Evolutionary conservation across 2,888 invertebrate genomes (phyloP), one percentile per base, ranked within the genome.

Genomic region (Stomorhina lunata): DNA sequence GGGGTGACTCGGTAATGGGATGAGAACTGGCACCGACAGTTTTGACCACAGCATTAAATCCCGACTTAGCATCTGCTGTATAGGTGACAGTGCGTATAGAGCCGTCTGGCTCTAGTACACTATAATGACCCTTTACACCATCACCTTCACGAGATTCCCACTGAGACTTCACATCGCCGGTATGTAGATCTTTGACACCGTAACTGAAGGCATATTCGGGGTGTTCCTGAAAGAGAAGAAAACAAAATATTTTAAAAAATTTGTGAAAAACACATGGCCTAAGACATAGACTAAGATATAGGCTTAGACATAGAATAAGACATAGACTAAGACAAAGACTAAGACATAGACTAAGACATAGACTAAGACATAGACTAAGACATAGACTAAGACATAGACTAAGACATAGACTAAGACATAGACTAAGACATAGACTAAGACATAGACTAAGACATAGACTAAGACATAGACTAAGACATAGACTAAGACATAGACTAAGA

Each of bases 51-150:
- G 93, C 93, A 86, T 93, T 92, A 84, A 93, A 93, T 2, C 93
- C 93, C 73, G 90, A 90, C 75, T 92, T 91, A 27, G 92, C 90
- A 85, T 93, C 93, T 0, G 93, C 93, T 2, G 93, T 93, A 78
- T 93, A 93, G 80, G 93, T 92, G 1, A 93, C 93, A 0, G 92
- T 92, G 61, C 93, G 90, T 77, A 93, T 91, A 5, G 93, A 92
- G 59, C 95, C 95, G 87, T 94, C 95, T 40, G 94, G 93, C 88
- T 95, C 94, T 61, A 95, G 88, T 20, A 95, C 91, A 85, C 94
- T 94, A 88, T 95, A 95, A 55, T 91, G 92, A 0, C 93, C 93
- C 82, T 92, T 92, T 12, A 93, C 92, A 0, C 90, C 89, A 80
- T 92, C 92, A 0, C 92, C 93, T 61, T 93, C 92, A 61, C 93